These are phyloP conservation scores for Mercenaria mercenaria DNA, from an alignment of 1,140 invertebrate species.

Conservation along the genomic window DNA sequence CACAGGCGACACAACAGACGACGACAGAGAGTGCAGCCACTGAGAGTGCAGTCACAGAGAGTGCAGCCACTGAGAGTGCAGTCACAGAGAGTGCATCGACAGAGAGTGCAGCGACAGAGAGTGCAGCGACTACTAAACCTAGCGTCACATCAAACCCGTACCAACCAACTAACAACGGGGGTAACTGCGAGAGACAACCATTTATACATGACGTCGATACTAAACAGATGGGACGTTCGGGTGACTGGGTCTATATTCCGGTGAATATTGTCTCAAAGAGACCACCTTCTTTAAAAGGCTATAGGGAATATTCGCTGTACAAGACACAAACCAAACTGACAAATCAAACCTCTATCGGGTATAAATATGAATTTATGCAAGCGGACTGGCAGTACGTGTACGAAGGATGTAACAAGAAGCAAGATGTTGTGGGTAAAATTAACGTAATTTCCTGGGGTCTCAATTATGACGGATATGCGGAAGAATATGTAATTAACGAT, in stretches of 20 bases:
- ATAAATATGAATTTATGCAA: slow-evolving; percentile 53
- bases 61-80: too few relatives aligned
- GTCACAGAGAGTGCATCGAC: too few relatives aligned
- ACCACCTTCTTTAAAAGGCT: slow-evolving; percentile 70
- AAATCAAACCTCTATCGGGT: slow-evolving; percentile 34
- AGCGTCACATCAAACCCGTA: too few relatives aligned
- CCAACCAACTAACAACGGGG: too few relatives aligned
- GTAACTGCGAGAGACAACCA: background rate
- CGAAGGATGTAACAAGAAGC: slow-evolving; percentile 53
- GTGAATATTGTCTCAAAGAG: slow-evolving; percentile 76
- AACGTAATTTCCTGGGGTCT: slow-evolving; percentile 78
- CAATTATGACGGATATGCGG: slow-evolving; percentile 77
- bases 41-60: too few relatives aligned
- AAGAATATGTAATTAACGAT: slow-evolving; percentile 80
- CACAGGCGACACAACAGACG: too few relatives aligned
- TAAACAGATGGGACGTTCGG: background rate
- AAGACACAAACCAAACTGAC: slow-evolving; percentile 50
- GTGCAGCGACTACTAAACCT: too few relatives aligned
- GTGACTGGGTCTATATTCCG: slow-evolving; percentile 74
- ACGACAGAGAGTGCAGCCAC: too few relatives aligned
- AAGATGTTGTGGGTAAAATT: slow-evolving; percentile 70
- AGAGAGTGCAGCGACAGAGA: too few relatives aligned
- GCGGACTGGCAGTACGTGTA: slow-evolving; percentile 51
- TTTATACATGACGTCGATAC: slow-evolving; percentile 22
- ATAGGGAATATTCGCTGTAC: slow-evolving; percentile 71